Conservation (phyloP, 2,888 invertebrate species). For the Achlya flavicornis region DNA sequence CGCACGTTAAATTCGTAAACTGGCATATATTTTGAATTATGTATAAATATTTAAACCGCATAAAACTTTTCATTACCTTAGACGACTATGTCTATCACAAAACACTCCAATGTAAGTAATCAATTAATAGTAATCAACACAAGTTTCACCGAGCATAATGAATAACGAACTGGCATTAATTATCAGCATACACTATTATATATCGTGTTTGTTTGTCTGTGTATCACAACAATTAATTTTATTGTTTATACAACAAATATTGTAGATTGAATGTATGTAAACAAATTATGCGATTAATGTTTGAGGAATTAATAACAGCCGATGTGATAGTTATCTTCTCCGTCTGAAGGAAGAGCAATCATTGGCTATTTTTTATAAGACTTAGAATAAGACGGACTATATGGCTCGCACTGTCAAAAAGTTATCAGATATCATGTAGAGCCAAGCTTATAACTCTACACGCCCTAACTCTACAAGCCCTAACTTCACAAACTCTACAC, state of each 20-base stretch:
- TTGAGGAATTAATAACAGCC: background rate
- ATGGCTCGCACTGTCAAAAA: too few species aligned
- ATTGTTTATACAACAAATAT: background rate
- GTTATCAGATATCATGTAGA: too few species aligned
- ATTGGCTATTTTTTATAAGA: too few species aligned
- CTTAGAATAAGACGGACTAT: too few species aligned
- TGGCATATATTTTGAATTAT: too few species aligned
- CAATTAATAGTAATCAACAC: background rate
- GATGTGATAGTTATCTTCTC: background rate
- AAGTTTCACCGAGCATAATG: constrained; percentile 22
- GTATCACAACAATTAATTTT: constrained; percentile 1
- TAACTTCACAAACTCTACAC: too few species aligned
- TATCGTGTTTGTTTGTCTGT: constrained; percentile 9
- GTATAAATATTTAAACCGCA: too few species aligned
- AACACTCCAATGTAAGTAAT: background rate
- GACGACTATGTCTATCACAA: background rate
- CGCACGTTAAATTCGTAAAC: too few species aligned
- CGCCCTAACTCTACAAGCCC: too few species aligned
- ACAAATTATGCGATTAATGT: background rate
- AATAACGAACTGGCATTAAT: constrained; percentile 6
- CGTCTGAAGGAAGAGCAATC: too few species aligned
- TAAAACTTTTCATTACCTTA: background rate
- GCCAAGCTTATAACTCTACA: too few species aligned
- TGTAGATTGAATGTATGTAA: background rate
- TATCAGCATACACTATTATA: constrained; percentile 18